These are phyloP conservation scores for Drosophila picticornis DNA, from an alignment of 2,888 invertebrate genomes.

Conservation along the genomic window DNA sequence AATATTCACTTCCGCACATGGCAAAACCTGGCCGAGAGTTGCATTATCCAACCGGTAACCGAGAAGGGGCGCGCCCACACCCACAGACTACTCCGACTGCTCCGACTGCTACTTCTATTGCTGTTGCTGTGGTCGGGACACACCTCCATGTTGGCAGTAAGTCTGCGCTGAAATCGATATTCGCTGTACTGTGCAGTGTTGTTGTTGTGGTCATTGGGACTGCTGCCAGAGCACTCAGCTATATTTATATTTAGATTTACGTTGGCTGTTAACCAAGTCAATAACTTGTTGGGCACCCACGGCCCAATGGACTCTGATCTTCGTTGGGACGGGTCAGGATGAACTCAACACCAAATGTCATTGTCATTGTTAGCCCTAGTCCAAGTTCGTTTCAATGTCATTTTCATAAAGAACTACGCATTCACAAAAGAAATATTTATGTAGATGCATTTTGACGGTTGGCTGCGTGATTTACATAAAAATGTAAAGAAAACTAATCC, in stretches of 20 bases:
- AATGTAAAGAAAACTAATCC: neutral
- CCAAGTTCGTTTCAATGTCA: conserved; percentile 79
- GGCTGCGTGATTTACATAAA: conserved; percentile 4
- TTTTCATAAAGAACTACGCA: neutral
- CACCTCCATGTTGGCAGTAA: conserved; percentile 48
- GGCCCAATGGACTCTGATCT: conserved; percentile 9
- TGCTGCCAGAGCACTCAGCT: conserved; percentile 43
- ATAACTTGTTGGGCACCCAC: conserved; percentile 55
- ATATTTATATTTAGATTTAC: conserved; percentile 68
- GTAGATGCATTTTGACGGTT: conserved; percentile 12
- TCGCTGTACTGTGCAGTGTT: conserved; percentile 25
- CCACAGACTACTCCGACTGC: neutral
- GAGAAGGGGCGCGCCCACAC: conserved; percentile 33
- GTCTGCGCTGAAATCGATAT: conserved; percentile 71
- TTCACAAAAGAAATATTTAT: neutral
- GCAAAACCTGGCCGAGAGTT: conserved; percentile 61
- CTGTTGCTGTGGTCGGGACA: conserved; percentile 46
- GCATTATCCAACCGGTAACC: conserved; percentile 50
- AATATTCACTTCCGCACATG: conserved; percentile 62
- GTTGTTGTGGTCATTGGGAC: conserved; percentile 67
- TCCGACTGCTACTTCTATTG: conserved; percentile 9
- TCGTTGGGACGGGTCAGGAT: conserved; percentile 13
- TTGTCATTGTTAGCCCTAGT: conserved; percentile 23
- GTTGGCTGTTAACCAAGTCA: conserved; percentile 58
- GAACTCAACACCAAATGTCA: conserved; percentile 19